Percentiles rank a stretch among this genome's conserved stretches.
phyloP scores from a whole-genome alignment of 37 sponge, comb jelly and placozoan species.

The Oopsacas minuta region DNA sequence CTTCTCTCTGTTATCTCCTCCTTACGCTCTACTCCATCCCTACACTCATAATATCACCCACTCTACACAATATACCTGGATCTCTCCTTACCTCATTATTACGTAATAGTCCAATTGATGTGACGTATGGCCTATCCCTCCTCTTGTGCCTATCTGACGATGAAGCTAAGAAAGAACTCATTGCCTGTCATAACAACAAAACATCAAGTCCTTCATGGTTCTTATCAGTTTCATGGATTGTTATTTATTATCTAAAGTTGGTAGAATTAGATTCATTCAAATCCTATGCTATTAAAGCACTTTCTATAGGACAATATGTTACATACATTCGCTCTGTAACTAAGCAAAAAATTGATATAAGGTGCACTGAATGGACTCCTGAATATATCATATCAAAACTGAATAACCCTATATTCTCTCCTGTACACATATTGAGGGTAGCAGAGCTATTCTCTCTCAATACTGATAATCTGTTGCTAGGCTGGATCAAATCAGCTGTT shows the following conservation, averaged over 20 bases:
- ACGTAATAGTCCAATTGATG: neutral
- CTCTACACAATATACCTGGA: neutral
- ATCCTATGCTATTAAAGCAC: neutral
- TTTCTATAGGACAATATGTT: neutral
- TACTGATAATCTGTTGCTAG: neutral
- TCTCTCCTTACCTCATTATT: neutral
- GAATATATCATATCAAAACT: neutral
- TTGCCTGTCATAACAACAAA: neutral
- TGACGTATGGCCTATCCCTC: neutral
- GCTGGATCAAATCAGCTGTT: neutral
- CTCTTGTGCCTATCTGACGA: neutral
- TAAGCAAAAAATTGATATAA: neutral
- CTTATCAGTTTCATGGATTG: neutral
- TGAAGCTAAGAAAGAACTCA: neutral
- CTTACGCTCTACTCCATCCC: neutral
- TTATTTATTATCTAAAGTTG: neutral
- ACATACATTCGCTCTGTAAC: neutral
- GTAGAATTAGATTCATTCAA: neutral
- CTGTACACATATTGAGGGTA: neutral
- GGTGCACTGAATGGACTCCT: neutral
- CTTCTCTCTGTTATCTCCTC: neutral
- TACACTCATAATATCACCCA: neutral
- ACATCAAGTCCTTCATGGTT: neutral
- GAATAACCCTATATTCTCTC: neutral
- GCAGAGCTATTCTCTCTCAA: neutral